These are phyloP conservation scores for Platycercus adscitus DNA, from an alignment of 2,113 vertebrate species.

Conservation along the genomic window DNA sequence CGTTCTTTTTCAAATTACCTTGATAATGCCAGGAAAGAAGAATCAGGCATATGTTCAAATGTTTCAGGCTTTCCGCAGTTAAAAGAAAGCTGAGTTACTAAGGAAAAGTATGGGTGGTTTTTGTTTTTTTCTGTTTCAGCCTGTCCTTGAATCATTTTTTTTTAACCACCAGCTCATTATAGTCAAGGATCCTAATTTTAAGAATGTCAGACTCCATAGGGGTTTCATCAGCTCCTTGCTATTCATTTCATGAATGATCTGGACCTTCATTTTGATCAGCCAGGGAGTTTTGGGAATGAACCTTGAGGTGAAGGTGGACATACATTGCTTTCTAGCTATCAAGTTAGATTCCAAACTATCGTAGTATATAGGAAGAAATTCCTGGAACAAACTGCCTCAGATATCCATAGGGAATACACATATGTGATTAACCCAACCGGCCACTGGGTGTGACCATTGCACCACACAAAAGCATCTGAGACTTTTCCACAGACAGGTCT, in stretches of 20 bases:
- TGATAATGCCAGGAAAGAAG: constrained; percentile 40
- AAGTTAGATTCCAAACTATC: constrained; percentile 27
- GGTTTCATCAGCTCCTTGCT: constrained; percentile 7
- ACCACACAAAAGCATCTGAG: constrained; percentile 63
- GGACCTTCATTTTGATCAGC: constrained; percentile 28
- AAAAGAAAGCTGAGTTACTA: constrained; percentile 40
- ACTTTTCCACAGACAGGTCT: not conserved
- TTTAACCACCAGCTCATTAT: constrained; percentile 57
- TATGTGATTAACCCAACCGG: constrained; percentile 68
- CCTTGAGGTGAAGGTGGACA: constrained; percentile 18
- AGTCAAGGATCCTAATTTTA: constrained; percentile 53
- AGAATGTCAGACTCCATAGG: constrained; percentile 7
- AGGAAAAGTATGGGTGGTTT: not conserved
- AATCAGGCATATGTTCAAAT: not conserved
- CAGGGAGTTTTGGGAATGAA: constrained; percentile 8
- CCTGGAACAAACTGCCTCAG: constrained; percentile 29
- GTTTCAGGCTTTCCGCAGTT: constrained; percentile 38
- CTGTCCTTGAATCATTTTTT: constrained; percentile 47
- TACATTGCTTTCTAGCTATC: constrained; percentile 5
- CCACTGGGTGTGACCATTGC: constrained; percentile 79
- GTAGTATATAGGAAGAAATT: not conserved
- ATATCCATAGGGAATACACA: constrained; percentile 61
- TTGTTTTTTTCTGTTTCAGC: constrained; percentile 36
- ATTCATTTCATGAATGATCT: constrained; percentile 31
- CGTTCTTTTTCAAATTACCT: constrained; percentile 5